Conservation (phyloP, 2,888 invertebrate species). For the Malthinus flaveolus region DNA sequence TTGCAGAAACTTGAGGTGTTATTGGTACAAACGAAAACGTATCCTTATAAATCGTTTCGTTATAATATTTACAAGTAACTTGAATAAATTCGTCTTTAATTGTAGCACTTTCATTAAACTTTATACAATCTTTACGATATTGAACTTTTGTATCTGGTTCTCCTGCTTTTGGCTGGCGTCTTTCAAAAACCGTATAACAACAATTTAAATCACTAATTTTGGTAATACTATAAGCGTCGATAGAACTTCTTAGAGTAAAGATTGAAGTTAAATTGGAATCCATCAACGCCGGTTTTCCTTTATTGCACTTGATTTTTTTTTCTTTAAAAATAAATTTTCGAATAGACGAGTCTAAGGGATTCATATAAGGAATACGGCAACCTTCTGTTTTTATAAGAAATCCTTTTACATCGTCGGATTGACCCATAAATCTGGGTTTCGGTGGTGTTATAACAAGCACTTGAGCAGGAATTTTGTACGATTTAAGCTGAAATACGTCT, state of each 20-base stretch:
- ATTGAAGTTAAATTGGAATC: conserved; percentile 63
- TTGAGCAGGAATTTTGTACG: conserved; percentile 22
- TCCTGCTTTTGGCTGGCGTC: conserved; percentile 57
- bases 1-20: conserved; percentile 37
- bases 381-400: conserved; percentile 62
- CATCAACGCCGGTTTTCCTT: conserved; percentile 58
- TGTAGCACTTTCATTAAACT: conserved; percentile 55
- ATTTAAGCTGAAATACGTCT: conserved; percentile 43
- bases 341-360: conserved; percentile 63
- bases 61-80: conserved; percentile 63
- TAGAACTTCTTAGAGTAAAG: conserved; percentile 57
- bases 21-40: conserved; percentile 68
- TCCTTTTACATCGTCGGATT: conserved; percentile 27
- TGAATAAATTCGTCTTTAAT: conserved; percentile 68
- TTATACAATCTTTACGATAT: conserved; percentile 56
- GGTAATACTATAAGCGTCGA: conserved; percentile 57
- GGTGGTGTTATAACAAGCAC: not conserved
- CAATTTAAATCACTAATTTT: conserved; percentile 58
- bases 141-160: conserved; percentile 58
- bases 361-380: conserved; percentile 68
- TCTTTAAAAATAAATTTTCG: conserved; percentile 59
- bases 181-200: conserved; percentile 64
- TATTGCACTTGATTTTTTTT: conserved; percentile 58
- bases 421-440: conserved; percentile 9
- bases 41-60: conserved; percentile 64